phyloP scores from a whole-genome alignment of 2,797 vertebrate species.

The Enteromius argenteus region DNA sequence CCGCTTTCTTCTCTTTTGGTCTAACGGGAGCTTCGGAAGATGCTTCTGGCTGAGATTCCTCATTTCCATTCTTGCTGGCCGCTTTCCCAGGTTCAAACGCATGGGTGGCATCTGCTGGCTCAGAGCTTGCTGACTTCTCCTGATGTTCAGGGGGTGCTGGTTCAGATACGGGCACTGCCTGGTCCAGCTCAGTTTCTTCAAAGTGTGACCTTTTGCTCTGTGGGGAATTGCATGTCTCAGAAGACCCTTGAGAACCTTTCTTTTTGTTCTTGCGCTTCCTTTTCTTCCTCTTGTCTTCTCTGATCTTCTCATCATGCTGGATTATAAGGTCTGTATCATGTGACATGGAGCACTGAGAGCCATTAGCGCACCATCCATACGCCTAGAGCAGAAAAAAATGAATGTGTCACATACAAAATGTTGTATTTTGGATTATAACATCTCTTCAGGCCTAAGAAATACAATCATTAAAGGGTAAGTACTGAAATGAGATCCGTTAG shows the following conservation, averaged over 20 bases:
- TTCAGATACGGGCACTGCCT: background rate
- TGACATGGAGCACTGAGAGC: conserved; percentile 86
- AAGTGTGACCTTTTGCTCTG: conserved; percentile 69
- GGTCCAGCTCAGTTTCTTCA: conserved; percentile 54
- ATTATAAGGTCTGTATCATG: conserved; percentile 96
- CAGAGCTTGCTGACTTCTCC: background rate
- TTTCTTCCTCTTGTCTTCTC: conserved; percentile 81
- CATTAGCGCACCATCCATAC: conserved; percentile 94
- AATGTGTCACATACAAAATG: background rate
- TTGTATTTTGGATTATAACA: too few relatives aligned
- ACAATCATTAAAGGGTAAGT: too few relatives aligned
- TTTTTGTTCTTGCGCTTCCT: conserved; percentile 82
- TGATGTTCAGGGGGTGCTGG: conserved; percentile 14
- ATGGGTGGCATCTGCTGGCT: conserved; percentile 23
- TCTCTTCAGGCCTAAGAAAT: too few relatives aligned
- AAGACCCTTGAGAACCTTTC: conserved; percentile 57
- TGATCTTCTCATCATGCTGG: conserved; percentile 86
- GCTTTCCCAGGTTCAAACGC: background rate
- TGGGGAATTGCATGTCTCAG: conserved; percentile 62
- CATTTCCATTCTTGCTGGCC: background rate
- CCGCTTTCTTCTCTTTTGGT: conserved; percentile 65
- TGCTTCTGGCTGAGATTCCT: conserved; percentile 13
- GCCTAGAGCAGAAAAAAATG: conserved; percentile 76
- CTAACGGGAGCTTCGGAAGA: background rate
- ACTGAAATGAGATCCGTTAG: too few relatives aligned